Percentiles rank a stretch among this genome's conserved stretches.
These are phyloP conservation scores for Odocoileus hemionus DNA, from an alignment of 2,113 vertebrate genomes.

Conservation along the genomic window DNA sequence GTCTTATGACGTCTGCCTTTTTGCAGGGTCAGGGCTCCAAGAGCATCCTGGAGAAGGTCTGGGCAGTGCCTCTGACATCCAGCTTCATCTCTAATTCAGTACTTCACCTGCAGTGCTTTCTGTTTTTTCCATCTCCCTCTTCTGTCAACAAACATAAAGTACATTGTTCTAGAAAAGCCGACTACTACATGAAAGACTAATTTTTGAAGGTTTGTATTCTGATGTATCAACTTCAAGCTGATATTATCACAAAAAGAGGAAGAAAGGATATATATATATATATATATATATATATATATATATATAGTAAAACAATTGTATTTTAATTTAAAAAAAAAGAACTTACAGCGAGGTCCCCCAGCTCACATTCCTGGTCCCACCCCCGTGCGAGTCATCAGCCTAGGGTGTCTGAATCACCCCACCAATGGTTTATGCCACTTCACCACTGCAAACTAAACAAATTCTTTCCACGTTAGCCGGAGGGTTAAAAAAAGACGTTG, in stretches of 20 bases:
- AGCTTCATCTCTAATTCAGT: fast-evolving
- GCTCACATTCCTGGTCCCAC: background rate
- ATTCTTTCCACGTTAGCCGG: slow-evolving; percentile 40
- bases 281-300: background rate
- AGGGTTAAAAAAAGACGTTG: slow-evolving; percentile 52
- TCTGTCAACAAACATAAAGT: background rate
- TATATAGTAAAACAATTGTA: background rate
- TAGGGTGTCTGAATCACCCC: background rate
- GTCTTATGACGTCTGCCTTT: background rate
- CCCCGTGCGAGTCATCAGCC: background rate
- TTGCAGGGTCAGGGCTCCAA: background rate
- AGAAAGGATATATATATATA: background rate
- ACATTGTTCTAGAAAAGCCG: background rate
- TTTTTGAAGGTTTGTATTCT: background rate
- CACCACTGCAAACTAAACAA: slow-evolving; percentile 57
- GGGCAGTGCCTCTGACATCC: fast-evolving
- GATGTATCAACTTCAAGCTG: background rate
- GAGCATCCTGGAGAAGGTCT: background rate
- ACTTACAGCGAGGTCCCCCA: background rate
- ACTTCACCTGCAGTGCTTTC: background rate
- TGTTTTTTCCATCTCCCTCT: background rate
- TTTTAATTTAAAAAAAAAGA: background rate
- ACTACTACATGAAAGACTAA: background rate
- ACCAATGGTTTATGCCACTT: background rate
- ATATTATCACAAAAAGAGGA: background rate